Evolutionary conservation across 2,113 vertebrate genomes (phyloP), one percentile per base, ranked within the genome.

Genomic region (Glaucidium brasilianum): DNA sequence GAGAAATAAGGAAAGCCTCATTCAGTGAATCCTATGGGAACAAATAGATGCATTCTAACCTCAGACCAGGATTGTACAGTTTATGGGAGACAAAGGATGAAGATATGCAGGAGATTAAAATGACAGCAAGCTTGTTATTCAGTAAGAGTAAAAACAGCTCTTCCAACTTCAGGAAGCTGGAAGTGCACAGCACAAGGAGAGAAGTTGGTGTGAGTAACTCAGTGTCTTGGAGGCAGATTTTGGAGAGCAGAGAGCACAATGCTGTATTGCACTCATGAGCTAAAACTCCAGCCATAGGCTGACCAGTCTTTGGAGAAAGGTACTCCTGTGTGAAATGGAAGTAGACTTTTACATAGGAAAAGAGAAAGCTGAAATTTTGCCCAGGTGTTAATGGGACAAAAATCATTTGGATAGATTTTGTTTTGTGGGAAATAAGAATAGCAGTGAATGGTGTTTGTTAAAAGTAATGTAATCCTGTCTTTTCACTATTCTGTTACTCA

Each of bases 311-410:
- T 41, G 19, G 11, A 63, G 23, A 58, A 56, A 56, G 21, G 5
- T 6, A 41, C 6, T 56, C 10, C 19, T 22, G 10, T 66, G 14
- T 19, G 19, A 62, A 49, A 19, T 20, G 41, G 23, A 77, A 35
- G 5, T 15, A 76, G 10, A 7, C 1, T 77, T 89, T 76, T 49
- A 19, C 11, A 17, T 0, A 35, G 26, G 14, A 53, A 49, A 35
- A 43, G 27, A 63, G 30, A 49, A 34, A 7, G 8, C 11, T 49
- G 14, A 75, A 52, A 55, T 75, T 75, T 37, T 67, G 4, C 20
- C 64, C 9, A 35, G 0, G 0, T 30, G 5, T 67, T 58, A 58
- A 45, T 9, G 2, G 5, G 3, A 7, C 37, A 59, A 60, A 59
- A 56, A 11, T 25, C 0, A 8, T 37, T 76, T 75, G 6, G 12